These are phyloP conservation scores for Bombyx mori DNA, from an alignment of 1,140 invertebrate genomes.

Conservation along the genomic window DNA sequence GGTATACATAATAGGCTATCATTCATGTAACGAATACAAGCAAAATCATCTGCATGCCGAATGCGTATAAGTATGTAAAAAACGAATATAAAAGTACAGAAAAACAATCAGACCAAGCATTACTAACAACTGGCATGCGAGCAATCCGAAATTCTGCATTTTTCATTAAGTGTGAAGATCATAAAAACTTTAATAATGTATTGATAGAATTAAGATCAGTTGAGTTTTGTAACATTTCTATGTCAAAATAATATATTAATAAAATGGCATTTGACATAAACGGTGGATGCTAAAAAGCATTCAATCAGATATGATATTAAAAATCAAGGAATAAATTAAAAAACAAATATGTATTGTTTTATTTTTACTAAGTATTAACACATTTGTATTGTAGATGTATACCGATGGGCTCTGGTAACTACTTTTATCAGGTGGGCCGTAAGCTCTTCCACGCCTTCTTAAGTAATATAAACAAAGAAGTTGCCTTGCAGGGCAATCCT, in stretches of 20 bases:
- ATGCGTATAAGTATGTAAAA: too few species aligned
- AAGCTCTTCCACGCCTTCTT: too few species aligned
- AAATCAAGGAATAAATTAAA: constrained; percentile 62
- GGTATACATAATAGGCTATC: too few species aligned
- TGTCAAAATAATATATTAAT: constrained; percentile 53
- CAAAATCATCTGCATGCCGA: too few species aligned
- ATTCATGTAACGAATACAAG: too few species aligned
- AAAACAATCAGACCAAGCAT: too few species aligned
- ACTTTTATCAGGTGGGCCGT: too few species aligned
- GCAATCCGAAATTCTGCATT: not conserved
- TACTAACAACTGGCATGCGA: too few species aligned
- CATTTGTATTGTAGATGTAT: not conserved
- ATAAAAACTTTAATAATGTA: not conserved
- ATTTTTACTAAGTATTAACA: constrained; percentile 7
- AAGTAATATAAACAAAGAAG: too few species aligned
- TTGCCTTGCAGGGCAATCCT: too few species aligned
- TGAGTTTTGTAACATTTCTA: constrained; percentile 66
- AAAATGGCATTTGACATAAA: constrained; percentile 59
- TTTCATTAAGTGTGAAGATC: not conserved
- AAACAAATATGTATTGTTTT: constrained; percentile 55
- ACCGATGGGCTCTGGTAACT: not conserved
- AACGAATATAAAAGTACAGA: too few species aligned
- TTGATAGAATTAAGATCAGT: constrained; percentile 39
- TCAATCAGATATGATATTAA: constrained; percentile 58
- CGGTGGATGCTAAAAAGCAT: constrained; percentile 53